These are phyloP conservation scores for Carassius carassius DNA, from an alignment of 2,113 vertebrate species.

Conservation along the genomic window DNA sequence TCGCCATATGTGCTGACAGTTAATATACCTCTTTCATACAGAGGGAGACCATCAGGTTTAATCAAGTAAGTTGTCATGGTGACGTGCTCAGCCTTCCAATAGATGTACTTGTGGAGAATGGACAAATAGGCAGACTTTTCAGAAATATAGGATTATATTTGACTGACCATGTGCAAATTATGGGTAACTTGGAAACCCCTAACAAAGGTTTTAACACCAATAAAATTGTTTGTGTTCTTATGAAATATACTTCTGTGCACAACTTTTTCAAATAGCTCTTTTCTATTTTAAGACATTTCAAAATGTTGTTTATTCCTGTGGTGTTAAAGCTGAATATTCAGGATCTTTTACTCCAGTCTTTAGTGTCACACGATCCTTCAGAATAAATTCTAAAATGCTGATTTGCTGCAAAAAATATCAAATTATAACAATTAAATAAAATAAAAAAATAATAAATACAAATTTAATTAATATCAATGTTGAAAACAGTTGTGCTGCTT, in stretches of 20 bases:
- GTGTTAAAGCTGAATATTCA: too few relatives aligned
- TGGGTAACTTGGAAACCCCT: background rate
- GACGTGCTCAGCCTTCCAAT: constrained; percentile 45
- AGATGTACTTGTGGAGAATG: background rate
- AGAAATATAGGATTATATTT: background rate
- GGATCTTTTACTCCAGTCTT: too few relatives aligned
- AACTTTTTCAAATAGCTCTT: background rate
- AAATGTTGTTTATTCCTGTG: background rate
- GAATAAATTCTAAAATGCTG: too few relatives aligned
- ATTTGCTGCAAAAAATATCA: too few relatives aligned
- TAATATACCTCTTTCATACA: constrained; percentile 55
- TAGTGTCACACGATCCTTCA: too few relatives aligned
- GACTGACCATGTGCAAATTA: too few relatives aligned
- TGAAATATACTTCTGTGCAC: background rate
- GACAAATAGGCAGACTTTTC: background rate
- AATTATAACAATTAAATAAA: too few relatives aligned
- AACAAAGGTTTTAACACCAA: background rate
- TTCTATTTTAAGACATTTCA: background rate
- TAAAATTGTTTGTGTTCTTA: background rate
- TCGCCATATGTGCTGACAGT: constrained; percentile 55
- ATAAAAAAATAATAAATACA: background rate
- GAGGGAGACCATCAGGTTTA: constrained; percentile 56
- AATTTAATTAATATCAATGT: background rate
- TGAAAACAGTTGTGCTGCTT: background rate
- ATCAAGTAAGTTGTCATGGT: constrained; percentile 61